Percentiles rank a stretch among this genome's conserved stretches.
These are phyloP conservation scores for Synanthedon formicaeformis DNA, from an alignment of 2,888 invertebrate species.

Conservation along the genomic window DNA sequence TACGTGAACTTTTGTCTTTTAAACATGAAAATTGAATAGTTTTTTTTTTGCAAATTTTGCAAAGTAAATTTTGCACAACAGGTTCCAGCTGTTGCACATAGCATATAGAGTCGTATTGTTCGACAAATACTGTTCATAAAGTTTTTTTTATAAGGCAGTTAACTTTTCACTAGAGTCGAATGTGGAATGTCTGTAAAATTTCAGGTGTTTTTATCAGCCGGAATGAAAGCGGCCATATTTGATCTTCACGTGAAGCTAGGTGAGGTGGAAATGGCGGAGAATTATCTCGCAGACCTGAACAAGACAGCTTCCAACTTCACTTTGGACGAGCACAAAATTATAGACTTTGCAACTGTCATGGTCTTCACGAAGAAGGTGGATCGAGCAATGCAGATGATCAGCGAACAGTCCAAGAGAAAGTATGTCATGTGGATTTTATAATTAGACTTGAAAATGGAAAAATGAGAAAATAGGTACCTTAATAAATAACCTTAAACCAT, in stretches of 20 bases:
- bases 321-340: conserved; percentile 75
- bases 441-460: neutral
- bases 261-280: conserved; percentile 66
- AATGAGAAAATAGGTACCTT: no score
- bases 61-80: no score
- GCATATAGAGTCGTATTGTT: no score
- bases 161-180: no score
- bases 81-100: no score
- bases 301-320: conserved; percentile 63
- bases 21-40: no score
- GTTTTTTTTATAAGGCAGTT: no score
- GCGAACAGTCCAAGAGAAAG: conserved; percentile 56
- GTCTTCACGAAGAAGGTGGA: conserved; percentile 54
- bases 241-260: conserved; percentile 71
- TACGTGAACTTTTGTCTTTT: no score
- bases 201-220: conserved; percentile 69
- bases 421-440: conserved; percentile 19
- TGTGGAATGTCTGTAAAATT: neutral
- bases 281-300: conserved; percentile 63
- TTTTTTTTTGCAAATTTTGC: no score
- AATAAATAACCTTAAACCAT: no score
- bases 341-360: conserved; percentile 73
- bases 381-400: conserved; percentile 59
- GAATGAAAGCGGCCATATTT: conserved; percentile 75
- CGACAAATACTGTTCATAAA: no score